These are phyloP conservation scores for Myotis findleyi DNA, from an alignment of 2,797 vertebrate genomes.

Conservation along the genomic window DNA sequence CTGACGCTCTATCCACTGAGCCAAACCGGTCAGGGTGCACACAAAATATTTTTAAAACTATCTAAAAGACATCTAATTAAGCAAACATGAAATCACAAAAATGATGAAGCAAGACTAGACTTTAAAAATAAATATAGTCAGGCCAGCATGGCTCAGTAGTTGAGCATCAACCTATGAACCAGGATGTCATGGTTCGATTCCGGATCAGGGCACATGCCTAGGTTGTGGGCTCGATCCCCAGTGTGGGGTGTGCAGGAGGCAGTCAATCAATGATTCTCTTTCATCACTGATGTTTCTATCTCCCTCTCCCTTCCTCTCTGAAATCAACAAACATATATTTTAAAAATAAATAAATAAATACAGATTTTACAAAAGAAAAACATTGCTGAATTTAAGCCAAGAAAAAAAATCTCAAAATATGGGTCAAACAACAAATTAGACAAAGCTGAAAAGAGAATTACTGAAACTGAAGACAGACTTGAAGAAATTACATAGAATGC, in stretches of 20 bases:
- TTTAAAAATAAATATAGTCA: background rate
- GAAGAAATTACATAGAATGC: background rate
- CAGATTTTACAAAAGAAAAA: background rate
- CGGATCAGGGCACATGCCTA: no score
- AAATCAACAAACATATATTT: no score
- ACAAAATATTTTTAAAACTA: background rate
- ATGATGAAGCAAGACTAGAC: background rate
- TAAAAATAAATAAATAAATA: background rate
- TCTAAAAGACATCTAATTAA: background rate
- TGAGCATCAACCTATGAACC: no score
- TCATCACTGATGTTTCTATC: no score
- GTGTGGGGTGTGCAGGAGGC: no score
- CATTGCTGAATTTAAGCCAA: background rate
- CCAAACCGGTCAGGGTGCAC: no score
- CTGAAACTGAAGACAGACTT: constrained; percentile 22
- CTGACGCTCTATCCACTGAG: no score
- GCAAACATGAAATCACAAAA: background rate
- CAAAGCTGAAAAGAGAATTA: constrained; percentile 16
- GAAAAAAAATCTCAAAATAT: background rate
- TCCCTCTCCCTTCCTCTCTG: no score
- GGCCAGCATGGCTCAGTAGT: no score
- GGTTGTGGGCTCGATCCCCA: no score
- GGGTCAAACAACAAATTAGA: background rate
- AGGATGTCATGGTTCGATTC: no score
- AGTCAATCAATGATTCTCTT: no score